Percentiles rank a stretch among this genome's conserved stretches.
Conservation (phyloP, 1,140 invertebrate genomes). For the Zaprionus camerounensis region DNA sequence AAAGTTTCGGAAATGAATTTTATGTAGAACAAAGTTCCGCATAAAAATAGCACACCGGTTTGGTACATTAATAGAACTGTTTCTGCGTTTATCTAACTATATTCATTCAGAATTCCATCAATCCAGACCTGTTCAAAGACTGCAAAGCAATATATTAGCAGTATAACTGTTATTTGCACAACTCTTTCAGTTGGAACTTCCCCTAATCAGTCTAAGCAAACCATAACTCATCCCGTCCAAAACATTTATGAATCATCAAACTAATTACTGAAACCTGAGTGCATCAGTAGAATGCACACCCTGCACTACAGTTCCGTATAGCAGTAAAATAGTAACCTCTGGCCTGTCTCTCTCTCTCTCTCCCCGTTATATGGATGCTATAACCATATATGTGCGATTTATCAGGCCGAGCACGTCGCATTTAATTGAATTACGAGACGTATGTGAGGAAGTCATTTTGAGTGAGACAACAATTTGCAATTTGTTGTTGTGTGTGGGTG, state of each 20-base stretch:
- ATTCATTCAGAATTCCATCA: neutral
- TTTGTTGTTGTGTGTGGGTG: constrained; percentile 27
- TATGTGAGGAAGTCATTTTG: constrained; percentile 31
- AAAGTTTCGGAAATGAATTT: neutral
- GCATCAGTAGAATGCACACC: neutral
- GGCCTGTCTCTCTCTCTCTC: neutral
- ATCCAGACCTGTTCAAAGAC: neutral
- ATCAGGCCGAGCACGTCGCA: constrained; percentile 37
- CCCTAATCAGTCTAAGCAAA: neutral
- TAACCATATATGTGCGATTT: constrained; percentile 35
- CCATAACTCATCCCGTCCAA: neutral
- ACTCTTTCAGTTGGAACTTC: neutral
- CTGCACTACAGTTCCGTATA: neutral
- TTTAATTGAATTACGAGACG: constrained; percentile 47
- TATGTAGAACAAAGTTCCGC: neutral
- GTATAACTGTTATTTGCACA: neutral
- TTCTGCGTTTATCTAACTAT: neutral
- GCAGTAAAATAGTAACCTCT: constrained; percentile 8
- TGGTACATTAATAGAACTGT: neutral
- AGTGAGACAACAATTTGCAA: constrained; percentile 30
- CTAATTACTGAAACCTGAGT: neutral
- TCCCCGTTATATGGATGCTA: constrained; percentile 2
- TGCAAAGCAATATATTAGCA: neutral
- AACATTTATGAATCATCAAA: neutral
- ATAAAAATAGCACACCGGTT: neutral